Conservation (phyloP, 2,113 vertebrate species). For the Burhinus oedicnemus region DNA sequence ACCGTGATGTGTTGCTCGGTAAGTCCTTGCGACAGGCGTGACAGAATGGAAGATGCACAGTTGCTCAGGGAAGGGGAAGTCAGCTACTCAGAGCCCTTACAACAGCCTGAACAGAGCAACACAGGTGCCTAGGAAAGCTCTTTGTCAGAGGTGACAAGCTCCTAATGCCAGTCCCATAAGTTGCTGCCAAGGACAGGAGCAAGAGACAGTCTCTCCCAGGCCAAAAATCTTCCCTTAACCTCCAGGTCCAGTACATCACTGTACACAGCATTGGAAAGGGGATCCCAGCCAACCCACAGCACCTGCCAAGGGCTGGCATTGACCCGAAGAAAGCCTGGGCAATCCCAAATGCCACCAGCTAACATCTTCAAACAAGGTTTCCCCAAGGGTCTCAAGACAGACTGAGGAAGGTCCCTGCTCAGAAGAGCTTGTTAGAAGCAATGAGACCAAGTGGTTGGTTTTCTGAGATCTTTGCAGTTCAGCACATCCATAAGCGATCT, state of each 20-base stretch:
- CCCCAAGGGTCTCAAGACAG: not conserved
- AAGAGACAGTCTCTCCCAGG: rapidly evolving
- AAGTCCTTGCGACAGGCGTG: slow-evolving; percentile 46
- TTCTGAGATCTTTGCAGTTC: not conserved
- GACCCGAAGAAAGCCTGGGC: not conserved
- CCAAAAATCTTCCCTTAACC: not conserved
- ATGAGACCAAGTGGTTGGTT: not conserved
- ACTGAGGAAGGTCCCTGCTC: not conserved
- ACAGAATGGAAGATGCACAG: not conserved
- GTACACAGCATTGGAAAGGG: rapidly evolving
- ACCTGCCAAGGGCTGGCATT: not conserved
- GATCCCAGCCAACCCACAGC: not conserved
- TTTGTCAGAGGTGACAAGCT: not conserved
- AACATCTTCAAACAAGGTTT: not conserved
- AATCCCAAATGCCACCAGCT: not conserved
- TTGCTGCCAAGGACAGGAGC: not conserved
- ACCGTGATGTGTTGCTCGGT: not conserved
- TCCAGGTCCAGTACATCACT: not conserved
- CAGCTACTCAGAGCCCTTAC: not conserved
- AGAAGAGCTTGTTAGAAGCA: not conserved
- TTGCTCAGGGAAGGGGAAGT: not conserved
- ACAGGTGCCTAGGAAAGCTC: not conserved
- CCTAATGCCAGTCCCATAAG: not conserved
- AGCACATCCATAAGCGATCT: not conserved
- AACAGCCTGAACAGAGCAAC: not conserved